Percentiles rank a stretch among this genome's conserved stretches.
phyloP scores from a whole-genome alignment of 2,888 invertebrate genomes.

The Synergus laeviventris region DNA sequence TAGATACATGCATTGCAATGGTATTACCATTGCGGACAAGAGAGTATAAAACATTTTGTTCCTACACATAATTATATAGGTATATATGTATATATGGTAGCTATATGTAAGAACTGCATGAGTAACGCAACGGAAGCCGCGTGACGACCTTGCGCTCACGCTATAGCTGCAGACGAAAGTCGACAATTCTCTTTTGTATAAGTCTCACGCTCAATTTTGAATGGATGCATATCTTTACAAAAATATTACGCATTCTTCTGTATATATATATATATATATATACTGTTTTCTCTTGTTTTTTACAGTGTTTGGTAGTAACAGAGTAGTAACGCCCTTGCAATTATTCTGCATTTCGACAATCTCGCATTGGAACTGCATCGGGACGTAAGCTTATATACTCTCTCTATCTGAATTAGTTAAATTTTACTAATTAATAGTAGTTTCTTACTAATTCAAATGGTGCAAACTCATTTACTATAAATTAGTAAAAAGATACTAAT shows the following conservation, averaged over 20 bases:
- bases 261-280: too few relatives aligned
- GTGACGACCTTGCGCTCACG: slow-evolving; percentile 57
- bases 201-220: slow-evolving; percentile 3
- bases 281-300: neutral
- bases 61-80: slow-evolving; percentile 51
- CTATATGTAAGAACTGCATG: slow-evolving; percentile 32
- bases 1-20: slow-evolving; percentile 8
- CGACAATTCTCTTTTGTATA: slow-evolving; percentile 20
- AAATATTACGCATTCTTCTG: neutral
- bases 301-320: too few relatives aligned
- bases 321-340: too few relatives aligned
- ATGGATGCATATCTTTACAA: neutral
- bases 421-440: too few relatives aligned
- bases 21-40: slow-evolving; percentile 40
- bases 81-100: too few relatives aligned
- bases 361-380: too few relatives aligned
- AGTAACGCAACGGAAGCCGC: slow-evolving; percentile 49
- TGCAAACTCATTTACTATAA: too few relatives aligned
- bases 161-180: neutral
- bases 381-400: too few relatives aligned
- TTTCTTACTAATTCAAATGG: too few relatives aligned
- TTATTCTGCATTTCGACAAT: too few relatives aligned
- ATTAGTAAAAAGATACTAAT: too few relatives aligned
- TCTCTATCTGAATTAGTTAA: too few relatives aligned
- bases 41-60: slow-evolving; percentile 62